A percentile compares a stretch with the other conserved stretches of the same genome.
phyloP scores from a whole-genome alignment of 2,797 vertebrate genomes.

The Coilia nasus region DNA sequence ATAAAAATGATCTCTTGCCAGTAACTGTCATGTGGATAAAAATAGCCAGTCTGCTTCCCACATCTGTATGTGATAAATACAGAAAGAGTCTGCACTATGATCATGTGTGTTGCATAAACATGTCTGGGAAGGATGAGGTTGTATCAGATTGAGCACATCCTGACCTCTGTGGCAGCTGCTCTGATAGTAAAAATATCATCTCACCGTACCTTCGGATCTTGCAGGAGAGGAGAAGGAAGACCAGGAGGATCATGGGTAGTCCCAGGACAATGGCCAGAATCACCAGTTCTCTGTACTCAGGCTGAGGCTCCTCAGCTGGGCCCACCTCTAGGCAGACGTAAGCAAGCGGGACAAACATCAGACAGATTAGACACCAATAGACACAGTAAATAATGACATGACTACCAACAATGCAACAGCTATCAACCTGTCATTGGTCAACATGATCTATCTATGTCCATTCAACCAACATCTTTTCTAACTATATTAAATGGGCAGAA shows the following conservation, averaged over 20 bases:
- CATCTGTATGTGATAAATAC: neutral
- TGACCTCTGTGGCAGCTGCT: neutral
- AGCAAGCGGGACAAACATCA: neutral
- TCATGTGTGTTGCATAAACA: neutral
- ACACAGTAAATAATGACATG: neutral
- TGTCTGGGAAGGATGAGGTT: neutral
- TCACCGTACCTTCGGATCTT: neutral
- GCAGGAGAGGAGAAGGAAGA: neutral
- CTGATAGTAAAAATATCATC: neutral
- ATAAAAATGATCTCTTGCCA: neutral
- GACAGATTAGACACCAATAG: neutral
- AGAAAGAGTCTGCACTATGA: neutral
- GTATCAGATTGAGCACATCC: neutral
- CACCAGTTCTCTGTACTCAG: neutral
- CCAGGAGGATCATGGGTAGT: constrained; percentile 3
- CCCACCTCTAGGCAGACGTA: neutral
- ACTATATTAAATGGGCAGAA: too few relatives aligned
- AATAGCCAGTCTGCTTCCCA: neutral
- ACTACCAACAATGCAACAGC: too few relatives aligned
- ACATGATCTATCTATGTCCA: too few relatives aligned
- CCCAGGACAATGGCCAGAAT: neutral
- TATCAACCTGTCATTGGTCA: too few relatives aligned
- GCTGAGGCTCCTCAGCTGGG: neutral
- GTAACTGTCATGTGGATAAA: neutral
- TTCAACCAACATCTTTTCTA: too few relatives aligned